phyloP scores from a whole-genome alignment of 1,140 invertebrate species.

The Tenebrio molitor region DNA sequence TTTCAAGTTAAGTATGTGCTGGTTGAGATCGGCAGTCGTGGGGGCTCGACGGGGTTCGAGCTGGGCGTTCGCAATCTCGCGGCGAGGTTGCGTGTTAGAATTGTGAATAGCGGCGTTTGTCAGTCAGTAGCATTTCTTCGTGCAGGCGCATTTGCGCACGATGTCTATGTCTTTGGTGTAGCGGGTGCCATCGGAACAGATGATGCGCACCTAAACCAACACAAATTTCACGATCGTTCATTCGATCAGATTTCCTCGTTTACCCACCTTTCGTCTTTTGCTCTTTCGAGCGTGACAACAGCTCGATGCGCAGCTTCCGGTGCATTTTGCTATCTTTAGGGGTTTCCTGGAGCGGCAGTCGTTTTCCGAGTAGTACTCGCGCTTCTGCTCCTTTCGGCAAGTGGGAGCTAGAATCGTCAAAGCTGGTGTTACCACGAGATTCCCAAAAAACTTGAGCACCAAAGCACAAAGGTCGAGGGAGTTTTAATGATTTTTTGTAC shows the following conservation, averaged over 20 bases:
- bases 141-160: constrained; percentile 93
- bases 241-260: not conserved
- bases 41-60: constrained; percentile 51
- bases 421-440: no score
- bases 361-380: constrained; percentile 92
- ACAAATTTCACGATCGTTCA: no score
- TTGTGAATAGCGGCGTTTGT: constrained; percentile 66
- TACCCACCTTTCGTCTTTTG: constrained; percentile 88
- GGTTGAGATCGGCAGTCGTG: constrained; percentile 55
- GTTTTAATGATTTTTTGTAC: no score
- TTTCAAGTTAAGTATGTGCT: constrained; percentile 51
- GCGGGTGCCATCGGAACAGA: constrained; percentile 91
- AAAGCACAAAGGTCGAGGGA: no score
- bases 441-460: no score
- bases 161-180: constrained; percentile 97
- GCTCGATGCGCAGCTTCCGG: constrained; percentile 72
- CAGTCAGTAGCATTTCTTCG: constrained; percentile 84
- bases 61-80: constrained; percentile 49
- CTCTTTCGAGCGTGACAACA: constrained; percentile 90
- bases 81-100: constrained; percentile 61
- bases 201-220: constrained; percentile 81
- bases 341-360: constrained; percentile 89
- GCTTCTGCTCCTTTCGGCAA: constrained; percentile 90
- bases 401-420: constrained; percentile 74
- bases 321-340: constrained; percentile 89